Base-by-base conservation (phyloP, 2,113 vertebrate genomes). In the Sisor rabdophorus region DNA sequence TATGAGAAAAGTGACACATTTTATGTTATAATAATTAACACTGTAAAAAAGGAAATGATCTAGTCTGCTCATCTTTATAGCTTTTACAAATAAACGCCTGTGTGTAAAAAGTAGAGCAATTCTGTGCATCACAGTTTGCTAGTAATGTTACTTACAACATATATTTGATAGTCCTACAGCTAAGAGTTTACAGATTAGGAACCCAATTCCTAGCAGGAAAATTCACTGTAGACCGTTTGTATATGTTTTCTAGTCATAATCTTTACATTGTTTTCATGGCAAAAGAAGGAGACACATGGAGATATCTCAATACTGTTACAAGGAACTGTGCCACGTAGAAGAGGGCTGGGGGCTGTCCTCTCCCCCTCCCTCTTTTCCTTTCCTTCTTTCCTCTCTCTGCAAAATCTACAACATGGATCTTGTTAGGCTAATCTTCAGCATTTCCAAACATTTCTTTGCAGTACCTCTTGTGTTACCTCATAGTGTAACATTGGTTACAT, bases 241-340 rank as follows among this genome's bases (percentile, higher is more conserved):
- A 22, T 63, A 36, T 68, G 16, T 40, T 30, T 68, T 47, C 61
- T 30, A 36, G 22, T 73, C 59, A 59, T 73, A 75, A 80, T 81
- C 79, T 78, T 63, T 78, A n/a, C 70, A 52, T 78, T n/a, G n/a
- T 74, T 78, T 65, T 78, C 72, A 79, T 75, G 53, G 76, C 59
- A 71, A 54, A 64, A 44, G 22, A 59, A 50, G 47, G 53, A 61
- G n/a, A 72, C 26, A 76, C 50, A 76, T 22, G 30, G 47, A 30
- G 32, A 72, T 53, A 48, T 65, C 69, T 72, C 65, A 78, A 78
- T 73, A 59, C 73, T 60, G 76, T 84, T 83, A 76, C 40, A 30
- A 75, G 75, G 71, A 76, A 61, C 75, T 64, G 40, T 80, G 84
- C 82, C 81, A 84, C 77, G 81, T 86, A 69, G 78, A 84, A 83